These are phyloP conservation scores for Agonopterix subpropinquella DNA, from an alignment of 2,888 invertebrate genomes.

Conservation along the genomic window DNA sequence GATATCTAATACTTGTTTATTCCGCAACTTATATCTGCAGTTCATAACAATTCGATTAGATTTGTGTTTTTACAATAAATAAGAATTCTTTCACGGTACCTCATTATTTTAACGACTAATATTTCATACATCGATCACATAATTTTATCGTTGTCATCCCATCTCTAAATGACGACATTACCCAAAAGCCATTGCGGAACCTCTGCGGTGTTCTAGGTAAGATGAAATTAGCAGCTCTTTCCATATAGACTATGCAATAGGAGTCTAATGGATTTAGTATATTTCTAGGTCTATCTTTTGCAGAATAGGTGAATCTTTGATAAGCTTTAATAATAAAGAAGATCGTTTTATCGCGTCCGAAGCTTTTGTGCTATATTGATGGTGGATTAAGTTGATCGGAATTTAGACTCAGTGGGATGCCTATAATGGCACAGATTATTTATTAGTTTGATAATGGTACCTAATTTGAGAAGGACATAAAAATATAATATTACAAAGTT, in stretches of 20 bases:
- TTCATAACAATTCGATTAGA: neutral
- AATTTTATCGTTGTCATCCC: slow-evolving; percentile 18
- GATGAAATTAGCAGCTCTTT: slow-evolving; percentile 43
- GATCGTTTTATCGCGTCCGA: too few relatives aligned
- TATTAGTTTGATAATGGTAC: too few relatives aligned
- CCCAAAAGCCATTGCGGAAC: slow-evolving; percentile 40
- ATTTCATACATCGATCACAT: neutral
- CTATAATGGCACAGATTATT: too few relatives aligned
- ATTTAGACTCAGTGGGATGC: too few relatives aligned
- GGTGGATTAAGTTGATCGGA: too few relatives aligned
- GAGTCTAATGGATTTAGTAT: slow-evolving; percentile 31
- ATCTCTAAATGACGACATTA: slow-evolving; percentile 30
- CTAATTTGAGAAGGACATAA: too few relatives aligned
- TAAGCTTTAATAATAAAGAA: too few relatives aligned
- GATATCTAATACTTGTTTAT: slow-evolving; percentile 9
- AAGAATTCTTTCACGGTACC: too few relatives aligned
- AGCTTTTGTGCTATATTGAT: too few relatives aligned
- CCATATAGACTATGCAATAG: slow-evolving; percentile 44
- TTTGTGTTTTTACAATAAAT: neutral
- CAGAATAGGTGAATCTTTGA: too few relatives aligned
- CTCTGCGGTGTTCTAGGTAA: slow-evolving; percentile 36
- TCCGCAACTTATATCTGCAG: neutral
- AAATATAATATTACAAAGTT: too few relatives aligned
- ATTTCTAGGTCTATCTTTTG: slow-evolving; percentile 12
- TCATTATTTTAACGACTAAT: too few relatives aligned